Evolutionary conservation across 1,140 invertebrate species (phyloP).

Genomic region (Drosophila truncata): DNA sequence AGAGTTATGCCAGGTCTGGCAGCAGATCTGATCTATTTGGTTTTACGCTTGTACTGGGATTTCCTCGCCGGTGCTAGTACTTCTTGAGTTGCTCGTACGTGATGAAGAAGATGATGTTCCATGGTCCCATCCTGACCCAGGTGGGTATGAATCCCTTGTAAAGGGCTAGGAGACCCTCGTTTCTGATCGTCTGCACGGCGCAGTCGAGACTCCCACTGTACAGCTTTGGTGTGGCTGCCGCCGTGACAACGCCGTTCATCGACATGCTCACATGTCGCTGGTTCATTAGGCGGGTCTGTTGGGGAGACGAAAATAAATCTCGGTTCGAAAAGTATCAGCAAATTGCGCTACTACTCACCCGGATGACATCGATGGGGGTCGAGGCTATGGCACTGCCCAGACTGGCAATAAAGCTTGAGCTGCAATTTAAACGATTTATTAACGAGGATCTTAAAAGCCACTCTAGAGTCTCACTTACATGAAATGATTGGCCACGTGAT

Average conservation of each 20-base stretch:
- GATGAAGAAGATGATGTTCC: constrained; percentile 99
- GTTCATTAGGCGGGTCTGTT: constrained; percentile 96
- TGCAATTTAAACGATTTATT: constrained; percentile 81
- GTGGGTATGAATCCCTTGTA: constrained; percentile 98
- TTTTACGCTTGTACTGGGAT: constrained; percentile 68
- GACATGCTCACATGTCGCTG: constrained; percentile 89
- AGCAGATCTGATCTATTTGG: constrained; percentile 59
- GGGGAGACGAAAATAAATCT: too few relatives aligned
- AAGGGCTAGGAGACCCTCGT: constrained; percentile 92
- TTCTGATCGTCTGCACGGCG: constrained; percentile 89
- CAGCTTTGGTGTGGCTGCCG: constrained; percentile 86
- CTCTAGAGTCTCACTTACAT: constrained; percentile 88
- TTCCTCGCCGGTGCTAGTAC: constrained; percentile 85
- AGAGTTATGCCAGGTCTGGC: constrained; percentile 41
- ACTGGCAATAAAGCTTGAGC: constrained; percentile 96
- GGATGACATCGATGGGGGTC: constrained; percentile 97
- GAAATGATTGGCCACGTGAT: constrained; percentile 94
- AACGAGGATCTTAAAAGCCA: too few relatives aligned
- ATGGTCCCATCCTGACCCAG: constrained; percentile 97
- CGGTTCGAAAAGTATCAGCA: not conserved
- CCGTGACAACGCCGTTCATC: constrained; percentile 85
- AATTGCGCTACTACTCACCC: constrained; percentile 88
- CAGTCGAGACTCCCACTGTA: constrained; percentile 96
- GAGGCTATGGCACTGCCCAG: constrained; percentile 96
- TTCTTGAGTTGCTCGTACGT: constrained; percentile 96